Percentiles rank a stretch among this genome's conserved stretches.
phyloP scores from a whole-genome alignment of 2,888 invertebrate genomes.

The Drosophila buzzatii region DNA sequence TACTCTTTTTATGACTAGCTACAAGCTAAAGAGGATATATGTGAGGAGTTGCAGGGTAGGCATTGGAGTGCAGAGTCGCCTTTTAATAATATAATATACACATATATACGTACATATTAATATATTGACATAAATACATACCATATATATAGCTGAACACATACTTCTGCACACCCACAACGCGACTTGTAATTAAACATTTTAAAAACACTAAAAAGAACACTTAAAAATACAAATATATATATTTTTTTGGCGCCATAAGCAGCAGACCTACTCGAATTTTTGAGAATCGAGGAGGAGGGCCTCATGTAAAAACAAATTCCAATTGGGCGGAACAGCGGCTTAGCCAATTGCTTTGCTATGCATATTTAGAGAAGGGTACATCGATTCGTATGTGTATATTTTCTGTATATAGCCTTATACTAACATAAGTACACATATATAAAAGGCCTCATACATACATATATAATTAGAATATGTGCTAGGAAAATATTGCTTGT shows the following conservation, averaged over 20 bases:
- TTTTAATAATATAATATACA: background rate
- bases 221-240: background rate
- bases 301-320: background rate
- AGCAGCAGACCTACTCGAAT: background rate
- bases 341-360: no score
- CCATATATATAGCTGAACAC: no score
- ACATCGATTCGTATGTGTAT: no score
- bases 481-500: no score
- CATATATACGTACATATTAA: background rate
- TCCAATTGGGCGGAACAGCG: background rate
- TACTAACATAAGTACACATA: no score
- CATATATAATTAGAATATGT: no score
- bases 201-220: background rate
- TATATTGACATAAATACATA: background rate
- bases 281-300: constrained; percentile 1
- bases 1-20: no score
- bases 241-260: background rate
- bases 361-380: no score
- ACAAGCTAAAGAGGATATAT: background rate
- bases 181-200: background rate
- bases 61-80: background rate
- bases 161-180: background rate
- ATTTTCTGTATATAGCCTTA: no score
- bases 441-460: no score
- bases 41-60: background rate